Evolutionary conservation across 2,113 vertebrate species (phyloP).

Genomic region (Neolamprologus ventralis): DNA sequence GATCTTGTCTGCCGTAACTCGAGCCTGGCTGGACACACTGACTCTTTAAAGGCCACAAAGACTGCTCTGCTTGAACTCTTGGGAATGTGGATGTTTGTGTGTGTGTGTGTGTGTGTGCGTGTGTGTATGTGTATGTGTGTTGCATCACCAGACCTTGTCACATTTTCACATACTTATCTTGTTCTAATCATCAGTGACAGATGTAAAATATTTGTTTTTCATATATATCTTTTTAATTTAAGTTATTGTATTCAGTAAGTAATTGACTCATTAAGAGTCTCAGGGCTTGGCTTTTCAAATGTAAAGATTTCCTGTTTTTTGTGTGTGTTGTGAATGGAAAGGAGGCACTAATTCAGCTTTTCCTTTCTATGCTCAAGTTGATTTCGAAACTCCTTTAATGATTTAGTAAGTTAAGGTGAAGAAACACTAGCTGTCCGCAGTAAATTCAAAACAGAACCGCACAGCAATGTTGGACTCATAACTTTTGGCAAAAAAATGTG

Average conservation of each 20-base stretch:
- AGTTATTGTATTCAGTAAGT: neutral
- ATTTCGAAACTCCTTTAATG: neutral
- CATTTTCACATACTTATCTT: neutral
- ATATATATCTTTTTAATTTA: neutral
- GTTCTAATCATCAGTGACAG: neutral
- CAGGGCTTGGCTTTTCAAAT: neutral
- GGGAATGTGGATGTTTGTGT: conserved; percentile 31
- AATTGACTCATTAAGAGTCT: neutral
- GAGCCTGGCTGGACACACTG: conserved; percentile 42
- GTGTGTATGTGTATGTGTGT: neutral
- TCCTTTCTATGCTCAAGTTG: neutral
- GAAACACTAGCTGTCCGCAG: neutral
- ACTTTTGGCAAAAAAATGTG: neutral
- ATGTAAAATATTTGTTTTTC: neutral
- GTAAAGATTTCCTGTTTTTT: neutral
- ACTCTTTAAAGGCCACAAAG: conserved; percentile 47
- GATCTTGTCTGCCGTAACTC: conserved; percentile 45
- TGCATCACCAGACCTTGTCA: neutral
- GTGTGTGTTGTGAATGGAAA: neutral
- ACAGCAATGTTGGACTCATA: neutral
- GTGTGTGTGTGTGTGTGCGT: neutral
- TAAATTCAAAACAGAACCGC: neutral
- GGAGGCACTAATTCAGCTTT: neutral
- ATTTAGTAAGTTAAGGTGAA: neutral
- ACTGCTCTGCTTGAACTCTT: conserved; percentile 16